Conservation (phyloP, 1,140 invertebrate genomes). For the Nymphalis io region DNA sequence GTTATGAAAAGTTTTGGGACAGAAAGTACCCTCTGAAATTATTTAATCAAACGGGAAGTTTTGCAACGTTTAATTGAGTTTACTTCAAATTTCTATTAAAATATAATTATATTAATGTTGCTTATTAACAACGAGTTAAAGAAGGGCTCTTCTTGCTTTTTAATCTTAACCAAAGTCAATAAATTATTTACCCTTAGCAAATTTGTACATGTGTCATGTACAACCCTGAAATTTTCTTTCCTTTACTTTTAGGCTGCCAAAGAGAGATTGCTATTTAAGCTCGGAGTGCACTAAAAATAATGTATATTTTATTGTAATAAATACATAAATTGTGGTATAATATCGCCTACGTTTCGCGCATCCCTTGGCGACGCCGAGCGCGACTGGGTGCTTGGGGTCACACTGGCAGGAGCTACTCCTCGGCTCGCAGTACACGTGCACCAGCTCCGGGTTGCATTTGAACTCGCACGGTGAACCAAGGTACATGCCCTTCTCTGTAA, state of each 20-base stretch:
- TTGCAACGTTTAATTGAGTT: not conserved
- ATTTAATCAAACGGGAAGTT: not conserved
- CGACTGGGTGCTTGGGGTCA: slow-evolving; percentile 88
- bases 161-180: too few relatives aligned
- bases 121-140: too few relatives aligned
- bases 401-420: slow-evolving; percentile 86
- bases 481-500: slow-evolving; percentile 83
- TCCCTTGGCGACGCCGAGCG: slow-evolving; percentile 86
- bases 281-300: too few relatives aligned
- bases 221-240: too few relatives aligned
- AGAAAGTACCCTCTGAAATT: not conserved
- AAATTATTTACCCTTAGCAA: too few relatives aligned
- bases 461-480: slow-evolving; percentile 89
- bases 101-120: not conserved
- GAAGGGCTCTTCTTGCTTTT: too few relatives aligned
- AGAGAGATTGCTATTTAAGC: too few relatives aligned
- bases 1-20: not conserved
- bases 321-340: too few relatives aligned
- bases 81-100: not conserved
- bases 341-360: slow-evolving; percentile 89
- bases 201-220: too few relatives aligned
- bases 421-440: slow-evolving; percentile 89
- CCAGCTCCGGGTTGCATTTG: slow-evolving; percentile 85
- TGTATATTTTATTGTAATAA: too few relatives aligned
- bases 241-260: too few relatives aligned